Conservation (phyloP, 2,888 invertebrate species). For the Odontomyia ornata region DNA sequence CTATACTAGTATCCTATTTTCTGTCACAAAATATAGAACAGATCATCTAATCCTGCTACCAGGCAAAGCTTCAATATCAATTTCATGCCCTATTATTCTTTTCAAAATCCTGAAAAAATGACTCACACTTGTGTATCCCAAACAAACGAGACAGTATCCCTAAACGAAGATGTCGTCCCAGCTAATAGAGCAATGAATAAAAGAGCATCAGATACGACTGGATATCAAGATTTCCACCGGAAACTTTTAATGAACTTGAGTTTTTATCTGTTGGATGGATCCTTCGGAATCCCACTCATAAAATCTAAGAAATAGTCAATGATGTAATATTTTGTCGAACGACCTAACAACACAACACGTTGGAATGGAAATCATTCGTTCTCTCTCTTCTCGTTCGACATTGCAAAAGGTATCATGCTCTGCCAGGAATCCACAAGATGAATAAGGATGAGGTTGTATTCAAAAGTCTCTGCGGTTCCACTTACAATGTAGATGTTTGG, state of each 20-base stretch:
- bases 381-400: not conserved
- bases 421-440: conserved; percentile 16
- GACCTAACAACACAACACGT: conserved; percentile 6
- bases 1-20: too few species aligned
- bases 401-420: not conserved
- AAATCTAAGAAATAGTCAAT: conserved; percentile 16
- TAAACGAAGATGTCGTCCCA: not conserved
- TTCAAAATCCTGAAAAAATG: not conserved
- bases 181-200: not conserved
- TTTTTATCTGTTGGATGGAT: conserved; percentile 13
- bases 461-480: conserved; percentile 9
- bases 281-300: conserved; percentile 5
- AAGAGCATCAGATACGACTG: not conserved
- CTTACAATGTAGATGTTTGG: not conserved
- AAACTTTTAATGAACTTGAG: conserved; percentile 39
- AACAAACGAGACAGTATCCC: not conserved
- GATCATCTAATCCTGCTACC: too few species aligned
- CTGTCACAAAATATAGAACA: too few species aligned
- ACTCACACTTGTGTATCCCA: conserved; percentile 4
- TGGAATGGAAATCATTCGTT: not conserved
- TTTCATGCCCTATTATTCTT: too few species aligned
- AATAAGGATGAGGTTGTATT: conserved; percentile 7
- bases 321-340: conserved; percentile 11
- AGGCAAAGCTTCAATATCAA: too few species aligned
- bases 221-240: not conserved